phyloP scores from a whole-genome alignment of 2,797 vertebrate species.

The Valencia hispanica region DNA sequence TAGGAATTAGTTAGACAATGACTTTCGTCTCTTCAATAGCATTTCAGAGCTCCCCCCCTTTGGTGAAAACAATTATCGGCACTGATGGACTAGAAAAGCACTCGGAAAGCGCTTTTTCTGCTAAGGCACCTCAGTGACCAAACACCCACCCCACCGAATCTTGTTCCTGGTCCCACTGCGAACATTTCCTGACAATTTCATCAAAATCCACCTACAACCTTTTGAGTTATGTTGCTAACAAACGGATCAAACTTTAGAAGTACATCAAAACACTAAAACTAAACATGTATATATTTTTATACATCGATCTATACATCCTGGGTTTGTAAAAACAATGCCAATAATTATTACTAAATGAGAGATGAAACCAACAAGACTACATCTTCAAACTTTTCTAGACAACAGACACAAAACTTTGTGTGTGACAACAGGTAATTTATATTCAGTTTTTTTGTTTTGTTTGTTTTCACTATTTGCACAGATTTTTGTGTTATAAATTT shows the following conservation, averaged over 20 bases:
- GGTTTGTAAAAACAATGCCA: background rate
- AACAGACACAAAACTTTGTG: too few species aligned
- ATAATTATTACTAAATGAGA: background rate
- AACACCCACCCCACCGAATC: too few species aligned
- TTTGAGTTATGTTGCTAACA: too few species aligned
- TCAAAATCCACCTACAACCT: too few species aligned
- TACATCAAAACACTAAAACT: background rate
- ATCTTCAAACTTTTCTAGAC: background rate
- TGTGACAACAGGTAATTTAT: background rate
- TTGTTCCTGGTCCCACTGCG: too few species aligned
- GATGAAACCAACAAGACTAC: background rate
- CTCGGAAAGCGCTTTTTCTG: too few species aligned
- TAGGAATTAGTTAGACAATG: background rate
- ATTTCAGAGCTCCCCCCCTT: constrained; percentile 51
- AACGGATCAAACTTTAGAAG: background rate
- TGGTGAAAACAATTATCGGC: constrained; percentile 38
- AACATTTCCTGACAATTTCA: too few species aligned
- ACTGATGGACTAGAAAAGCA: background rate
- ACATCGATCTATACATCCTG: background rate
- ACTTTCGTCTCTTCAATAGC: background rate
- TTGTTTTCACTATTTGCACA: background rate
- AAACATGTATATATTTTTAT: background rate
- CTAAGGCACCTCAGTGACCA: too few species aligned
- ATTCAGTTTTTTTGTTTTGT: background rate
- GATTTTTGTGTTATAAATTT: background rate